Percentiles rank a stretch among this genome's conserved stretches.
These are phyloP conservation scores for Poecilia gillii DNA, from an alignment of 2,797 vertebrate genomes.

Conservation along the genomic window DNA sequence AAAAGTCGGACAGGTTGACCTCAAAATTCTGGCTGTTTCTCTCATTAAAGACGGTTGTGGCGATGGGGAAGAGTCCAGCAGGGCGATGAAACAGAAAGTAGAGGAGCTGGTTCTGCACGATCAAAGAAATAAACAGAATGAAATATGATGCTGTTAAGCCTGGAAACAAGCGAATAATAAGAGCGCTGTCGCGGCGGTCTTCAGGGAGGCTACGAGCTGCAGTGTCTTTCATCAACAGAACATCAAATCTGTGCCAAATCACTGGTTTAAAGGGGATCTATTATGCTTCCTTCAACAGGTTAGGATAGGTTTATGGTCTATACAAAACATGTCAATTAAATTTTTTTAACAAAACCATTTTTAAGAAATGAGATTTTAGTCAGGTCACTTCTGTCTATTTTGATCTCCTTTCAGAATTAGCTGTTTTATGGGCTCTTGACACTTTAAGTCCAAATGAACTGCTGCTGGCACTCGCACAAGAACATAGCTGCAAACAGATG, in stretches of 20 bases:
- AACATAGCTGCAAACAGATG: no score
- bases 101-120: not conserved
- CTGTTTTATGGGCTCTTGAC: no score
- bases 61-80: conserved; percentile 19
- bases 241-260: conserved; percentile 25
- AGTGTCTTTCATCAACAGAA: conserved; percentile 26
- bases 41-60: conserved; percentile 22
- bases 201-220: conserved; percentile 14
- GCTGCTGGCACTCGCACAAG: no score
- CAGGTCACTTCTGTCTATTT: no score
- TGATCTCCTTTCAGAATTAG: no score
- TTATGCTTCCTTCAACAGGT: no score
- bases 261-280: conserved; percentile 6
- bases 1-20: conserved; percentile 19
- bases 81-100: conserved; percentile 8
- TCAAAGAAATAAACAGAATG: conserved; percentile 17
- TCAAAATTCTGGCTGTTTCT: not conserved
- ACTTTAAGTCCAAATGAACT: no score
- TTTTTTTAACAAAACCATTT: no score
- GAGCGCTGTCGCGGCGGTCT: conserved; percentile 2
- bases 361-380: no score
- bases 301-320: no score
- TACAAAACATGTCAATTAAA: no score
- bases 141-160: conserved; percentile 14
- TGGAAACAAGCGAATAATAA: conserved; percentile 2